These are phyloP conservation scores for Murina feae DNA, from an alignment of 2,113 vertebrate species.

Conservation along the genomic window DNA sequence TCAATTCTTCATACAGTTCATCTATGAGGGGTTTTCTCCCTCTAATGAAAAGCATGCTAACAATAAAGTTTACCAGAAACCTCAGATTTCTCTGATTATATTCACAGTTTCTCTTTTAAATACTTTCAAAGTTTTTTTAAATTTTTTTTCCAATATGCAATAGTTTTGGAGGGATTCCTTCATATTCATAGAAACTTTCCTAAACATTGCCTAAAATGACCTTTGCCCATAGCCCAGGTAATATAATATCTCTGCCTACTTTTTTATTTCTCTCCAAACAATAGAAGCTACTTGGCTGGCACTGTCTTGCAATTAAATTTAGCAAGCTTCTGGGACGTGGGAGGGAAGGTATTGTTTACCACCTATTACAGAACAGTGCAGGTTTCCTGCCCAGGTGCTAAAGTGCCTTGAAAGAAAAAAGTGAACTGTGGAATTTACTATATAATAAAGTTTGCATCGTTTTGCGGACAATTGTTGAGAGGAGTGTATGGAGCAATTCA, in stretches of 20 bases:
- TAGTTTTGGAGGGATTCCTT: not conserved
- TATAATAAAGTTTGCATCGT: not conserved
- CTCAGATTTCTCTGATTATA: not conserved
- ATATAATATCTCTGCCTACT: not conserved
- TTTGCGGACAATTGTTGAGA: not conserved
- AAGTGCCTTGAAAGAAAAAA: constrained; percentile 80
- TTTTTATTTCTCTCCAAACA: not conserved
- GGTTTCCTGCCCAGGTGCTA: constrained; percentile 70
- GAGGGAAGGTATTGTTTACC: constrained; percentile 42
- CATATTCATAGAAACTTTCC: not conserved
- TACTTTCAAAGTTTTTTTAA: not conserved
- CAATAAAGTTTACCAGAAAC: not conserved
- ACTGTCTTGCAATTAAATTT: not conserved
- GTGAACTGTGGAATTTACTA: constrained; percentile 64
- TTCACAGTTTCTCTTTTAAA: constrained; percentile 15
- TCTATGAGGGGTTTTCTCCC: not conserved
- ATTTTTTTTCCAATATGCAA: not conserved
- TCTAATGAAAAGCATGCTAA: not conserved
- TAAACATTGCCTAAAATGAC: not conserved
- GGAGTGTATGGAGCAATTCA: not conserved
- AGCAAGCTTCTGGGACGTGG: not conserved
- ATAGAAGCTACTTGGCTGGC: not conserved
- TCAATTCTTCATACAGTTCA: not conserved
- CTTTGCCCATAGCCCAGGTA: not conserved
- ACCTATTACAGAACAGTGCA: constrained; percentile 59